phyloP scores from a whole-genome alignment of 2,113 vertebrate genomes.

The Hystrix brachyura region DNA sequence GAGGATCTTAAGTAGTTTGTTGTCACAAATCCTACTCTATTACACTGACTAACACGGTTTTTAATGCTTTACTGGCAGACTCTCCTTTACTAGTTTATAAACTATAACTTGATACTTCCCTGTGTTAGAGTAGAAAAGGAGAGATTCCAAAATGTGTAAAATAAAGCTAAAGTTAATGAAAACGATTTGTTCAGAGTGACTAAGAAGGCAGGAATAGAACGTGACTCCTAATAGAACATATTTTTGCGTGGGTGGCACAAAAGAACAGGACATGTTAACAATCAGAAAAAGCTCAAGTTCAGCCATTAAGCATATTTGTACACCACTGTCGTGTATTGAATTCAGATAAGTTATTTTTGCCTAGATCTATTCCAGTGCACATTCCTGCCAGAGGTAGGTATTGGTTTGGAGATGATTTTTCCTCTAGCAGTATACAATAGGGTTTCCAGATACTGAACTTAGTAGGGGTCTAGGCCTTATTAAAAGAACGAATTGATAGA shows the following conservation, averaged over 20 bases:
- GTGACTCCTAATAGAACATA: slow-evolving; percentile 67
- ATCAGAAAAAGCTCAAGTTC: slow-evolving; percentile 67
- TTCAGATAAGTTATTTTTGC: slow-evolving; percentile 67
- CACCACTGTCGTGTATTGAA: slow-evolving; percentile 56
- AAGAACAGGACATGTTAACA: slow-evolving; percentile 66
- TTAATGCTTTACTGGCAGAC: neutral
- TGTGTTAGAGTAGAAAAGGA: neutral
- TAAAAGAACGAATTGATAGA: neutral
- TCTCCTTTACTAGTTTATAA: neutral
- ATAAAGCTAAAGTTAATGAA: slow-evolving; percentile 52
- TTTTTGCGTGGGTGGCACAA: slow-evolving; percentile 75
- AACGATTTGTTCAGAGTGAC: slow-evolving; percentile 43
- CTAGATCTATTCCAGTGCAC: slow-evolving; percentile 30
- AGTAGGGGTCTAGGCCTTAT: neutral
- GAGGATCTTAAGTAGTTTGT: neutral
- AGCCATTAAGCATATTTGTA: slow-evolving; percentile 62
- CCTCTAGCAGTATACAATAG: neutral
- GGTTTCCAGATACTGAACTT: slow-evolving; percentile 26
- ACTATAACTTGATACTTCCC: neutral
- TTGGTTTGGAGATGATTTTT: slow-evolving; percentile 42
- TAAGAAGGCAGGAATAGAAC: slow-evolving; percentile 74
- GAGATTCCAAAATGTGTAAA: slow-evolving; percentile 49
- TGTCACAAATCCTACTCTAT: neutral
- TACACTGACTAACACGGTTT: neutral
- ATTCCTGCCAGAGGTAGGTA: slow-evolving; percentile 63